Evolutionary conservation across 1,140 invertebrate genomes (phyloP), one percentile per base, ranked within the genome.

Genomic region (Zaprionus ornatus): DNA sequence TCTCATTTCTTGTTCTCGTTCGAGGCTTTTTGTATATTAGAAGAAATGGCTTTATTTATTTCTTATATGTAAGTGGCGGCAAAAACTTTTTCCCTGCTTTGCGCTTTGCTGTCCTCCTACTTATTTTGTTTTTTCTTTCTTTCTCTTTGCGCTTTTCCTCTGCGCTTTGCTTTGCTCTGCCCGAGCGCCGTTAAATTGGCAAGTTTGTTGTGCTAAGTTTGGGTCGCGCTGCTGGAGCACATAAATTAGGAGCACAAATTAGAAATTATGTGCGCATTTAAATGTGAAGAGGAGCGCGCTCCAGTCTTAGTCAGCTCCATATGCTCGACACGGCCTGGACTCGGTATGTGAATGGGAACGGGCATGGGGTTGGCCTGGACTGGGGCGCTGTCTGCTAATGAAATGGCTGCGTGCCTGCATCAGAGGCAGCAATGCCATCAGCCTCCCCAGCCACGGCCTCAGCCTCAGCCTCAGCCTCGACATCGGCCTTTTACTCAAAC

Each of bases 41-140:
- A 91, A 91, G 90, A 90, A 91, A 91, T 91, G 90, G 80, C 90
- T 91, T 91, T 91, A 91, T 91, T 91, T 91, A 90, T 91, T 90
- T 78, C 85, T 82, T 90, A 90, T 90, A 90, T 90, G 79, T 83
- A 90, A 90, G 87, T 88, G 84, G 82, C 68, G 78, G 60, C 64
- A 91, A 91, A 91, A 91, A 90, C 57, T 90, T 91, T 91, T 91
- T 73, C 62, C 72, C 68, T 70, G 68, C 64, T 32, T 32, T 62
- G 66, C n/a, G 55, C 45, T 69, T 37, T 45, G n/a, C 7, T 67
- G 64, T 48, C 57, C 62, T 74, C 68, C 72, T 70, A 57, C 72
- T 72, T 57, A n/a, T n/a, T n/a, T n/a, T n/a, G n/a, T 19, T 66
- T 61, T 55, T 70, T 21, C 19, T 72, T 61, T 56, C 72, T 55